Evolutionary conservation across 2,888 invertebrate genomes (phyloP), one percentile per base, ranked within the genome.

Genomic region (Brachyptera putata): DNA sequence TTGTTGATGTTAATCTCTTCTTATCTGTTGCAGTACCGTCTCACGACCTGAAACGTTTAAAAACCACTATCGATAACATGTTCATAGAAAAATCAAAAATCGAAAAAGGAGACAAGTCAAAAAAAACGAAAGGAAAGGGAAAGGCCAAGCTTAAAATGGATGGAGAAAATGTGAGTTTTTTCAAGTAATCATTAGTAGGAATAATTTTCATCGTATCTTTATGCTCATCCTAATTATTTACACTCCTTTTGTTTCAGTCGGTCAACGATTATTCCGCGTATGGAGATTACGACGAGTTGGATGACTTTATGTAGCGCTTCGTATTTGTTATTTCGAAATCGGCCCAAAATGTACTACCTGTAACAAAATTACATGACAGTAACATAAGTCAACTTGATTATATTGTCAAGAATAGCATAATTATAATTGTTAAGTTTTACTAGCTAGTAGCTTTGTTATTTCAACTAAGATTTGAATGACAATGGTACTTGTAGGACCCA

Each of bases 71-170:
- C 66, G 93, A 92, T 76, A 90, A 86, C 75, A 77, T 95, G 68
- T 87, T 87, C 72, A 84, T 89, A 71, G 95, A 95, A 75, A 95
- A 95, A 74, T 82, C 86, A 67, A 94, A 93, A 78, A 78, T 88
- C 63, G 93, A 92, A 73, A 94, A 92, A 72, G 86, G 83, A 21
- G 87, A 89, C 60, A 89, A 86, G 70, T 71, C 80, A 58, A 91
- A 90, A 78, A 91, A 91, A 75, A 81, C 80, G 34, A 82, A 82
- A 71, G 82, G 82, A 57, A 91, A 91, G 73, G 86, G 86, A 66
- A 91, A 91, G 72, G 87, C 86, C 56, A 90, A 89, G 76, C 82
- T 87, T 48, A 87, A 86, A 73, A 76, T 88, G 57, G 87, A 89
- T 73, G 86, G 85, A 57, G 87, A 89, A 67, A 86, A 83, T 76